Percentiles rank a stretch among this genome's conserved stretches.
phyloP scores from a whole-genome alignment of 1,140 invertebrate genomes.

The Scaptomyza graminum region DNA sequence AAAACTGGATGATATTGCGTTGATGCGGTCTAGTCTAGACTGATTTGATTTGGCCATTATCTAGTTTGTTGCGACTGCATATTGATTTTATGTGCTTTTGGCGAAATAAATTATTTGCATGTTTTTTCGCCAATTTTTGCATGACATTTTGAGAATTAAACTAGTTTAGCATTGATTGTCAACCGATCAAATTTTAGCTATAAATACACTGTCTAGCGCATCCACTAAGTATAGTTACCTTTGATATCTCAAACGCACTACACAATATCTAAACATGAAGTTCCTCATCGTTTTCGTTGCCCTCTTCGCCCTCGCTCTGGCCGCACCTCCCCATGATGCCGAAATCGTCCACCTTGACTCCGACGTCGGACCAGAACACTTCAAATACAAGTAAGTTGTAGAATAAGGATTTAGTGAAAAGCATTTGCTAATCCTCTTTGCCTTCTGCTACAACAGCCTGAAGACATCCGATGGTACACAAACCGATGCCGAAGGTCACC shows the following conservation, averaged over 20 bases:
- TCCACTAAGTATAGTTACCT: conserved; percentile 32
- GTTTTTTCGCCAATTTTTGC: neutral
- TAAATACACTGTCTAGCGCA: conserved; percentile 13
- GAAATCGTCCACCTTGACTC: conserved; percentile 67
- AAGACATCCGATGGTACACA: conserved; percentile 53
- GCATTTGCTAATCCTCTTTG: neutral
- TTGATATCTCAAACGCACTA: conserved; percentile 38
- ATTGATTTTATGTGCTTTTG: too few relatives aligned
- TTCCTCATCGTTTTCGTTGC: conserved; percentile 73
- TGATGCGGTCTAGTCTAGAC: too few relatives aligned
- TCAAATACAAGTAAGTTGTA: conserved; percentile 84
- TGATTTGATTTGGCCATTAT: too few relatives aligned
- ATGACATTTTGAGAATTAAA: neutral
- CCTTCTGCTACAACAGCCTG: conserved; percentile 48
- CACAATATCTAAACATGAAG: conserved; percentile 56
- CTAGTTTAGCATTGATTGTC: neutral
- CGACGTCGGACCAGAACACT: conserved; percentile 84
- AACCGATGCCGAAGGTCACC: conserved; percentile 14
- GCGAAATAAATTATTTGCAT: neutral
- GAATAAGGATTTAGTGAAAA: neutral
- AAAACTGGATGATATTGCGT: too few relatives aligned
- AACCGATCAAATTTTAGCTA: neutral
- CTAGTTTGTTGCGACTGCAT: too few relatives aligned
- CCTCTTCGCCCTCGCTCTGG: conserved; percentile 72
- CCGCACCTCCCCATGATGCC: conserved; percentile 51